Evolutionary conservation across 2,113 vertebrate genomes (phyloP).

Genomic region (Laticauda colubrina): DNA sequence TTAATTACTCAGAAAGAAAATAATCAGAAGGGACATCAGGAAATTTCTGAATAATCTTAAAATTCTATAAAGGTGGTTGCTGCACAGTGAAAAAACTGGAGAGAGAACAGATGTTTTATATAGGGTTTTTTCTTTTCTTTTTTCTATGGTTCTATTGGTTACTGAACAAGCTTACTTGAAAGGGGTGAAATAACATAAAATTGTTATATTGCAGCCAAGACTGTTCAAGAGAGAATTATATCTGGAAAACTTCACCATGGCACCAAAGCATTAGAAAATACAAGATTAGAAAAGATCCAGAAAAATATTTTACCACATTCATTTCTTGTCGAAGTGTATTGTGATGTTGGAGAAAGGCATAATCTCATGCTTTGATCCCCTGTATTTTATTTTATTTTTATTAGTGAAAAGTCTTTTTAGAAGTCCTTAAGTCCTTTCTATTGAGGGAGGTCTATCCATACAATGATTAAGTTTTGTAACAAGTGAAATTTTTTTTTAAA

Average conservation of each 20-base stretch:
- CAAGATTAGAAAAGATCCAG: slow-evolving; percentile 9
- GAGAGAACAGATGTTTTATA: neutral
- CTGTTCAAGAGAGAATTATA: neutral
- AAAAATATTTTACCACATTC: slow-evolving; percentile 14
- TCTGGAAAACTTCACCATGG: slow-evolving; percentile 10
- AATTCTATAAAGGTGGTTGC: slow-evolving; percentile 56
- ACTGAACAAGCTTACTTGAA: neutral
- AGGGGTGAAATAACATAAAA: slow-evolving; percentile 22
- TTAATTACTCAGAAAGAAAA: slow-evolving; percentile 75
- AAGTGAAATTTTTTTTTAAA: neutral
- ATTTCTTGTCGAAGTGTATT: neutral
- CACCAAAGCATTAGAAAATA: neutral
- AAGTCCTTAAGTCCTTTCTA: neutral
- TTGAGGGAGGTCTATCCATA: neutral
- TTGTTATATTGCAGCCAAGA: slow-evolving; percentile 11
- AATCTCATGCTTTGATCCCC: neutral
- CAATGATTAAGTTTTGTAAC: neutral
- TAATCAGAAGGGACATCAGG: slow-evolving; percentile 70
- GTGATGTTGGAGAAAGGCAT: neutral
- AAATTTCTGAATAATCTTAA: slow-evolving; percentile 51
- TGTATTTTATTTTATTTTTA: neutral
- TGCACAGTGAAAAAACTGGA: slow-evolving; percentile 29
- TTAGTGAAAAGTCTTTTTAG: neutral
- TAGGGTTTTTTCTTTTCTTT: slow-evolving; percentile 9
- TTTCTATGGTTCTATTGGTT: slow-evolving; percentile 28